phyloP scores from a whole-genome alignment of 2,888 invertebrate genomes.

The Cynaeus angustus region DNA sequence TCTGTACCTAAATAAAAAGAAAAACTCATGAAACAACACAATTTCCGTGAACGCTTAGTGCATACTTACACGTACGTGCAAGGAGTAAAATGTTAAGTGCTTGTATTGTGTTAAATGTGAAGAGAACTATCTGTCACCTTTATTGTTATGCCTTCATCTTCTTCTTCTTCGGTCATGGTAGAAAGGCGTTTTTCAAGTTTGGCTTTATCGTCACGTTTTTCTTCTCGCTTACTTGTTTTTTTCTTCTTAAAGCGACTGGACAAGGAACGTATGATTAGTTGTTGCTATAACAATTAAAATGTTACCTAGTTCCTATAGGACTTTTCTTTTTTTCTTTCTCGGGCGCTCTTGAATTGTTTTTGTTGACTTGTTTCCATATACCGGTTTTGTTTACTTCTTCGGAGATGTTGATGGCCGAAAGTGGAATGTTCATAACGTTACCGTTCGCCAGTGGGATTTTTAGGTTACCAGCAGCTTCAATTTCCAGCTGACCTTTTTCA shows the following conservation, averaged over 20 bases:
- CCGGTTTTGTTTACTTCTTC: constrained; percentile 95
- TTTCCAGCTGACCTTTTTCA: constrained; percentile 54
- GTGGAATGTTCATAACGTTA: constrained; percentile 91
- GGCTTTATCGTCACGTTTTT: constrained; percentile 73
- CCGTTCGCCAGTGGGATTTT: constrained; percentile 92
- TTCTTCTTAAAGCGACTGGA: constrained; percentile 75
- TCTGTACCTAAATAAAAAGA: too few species aligned
- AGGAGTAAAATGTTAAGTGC: constrained; percentile 32
- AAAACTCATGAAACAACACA: background rate
- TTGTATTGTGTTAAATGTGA: constrained; percentile 59
- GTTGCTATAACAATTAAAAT: background rate
- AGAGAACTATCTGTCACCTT: constrained; percentile 74
- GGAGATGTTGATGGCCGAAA: constrained; percentile 90
- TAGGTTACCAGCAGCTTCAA: constrained; percentile 74
- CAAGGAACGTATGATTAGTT: constrained; percentile 8
- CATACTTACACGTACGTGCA: constrained; percentile 51
- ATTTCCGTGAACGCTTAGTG: constrained; percentile 17
- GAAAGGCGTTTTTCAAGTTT: constrained; percentile 80
- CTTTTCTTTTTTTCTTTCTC: constrained; percentile 70
- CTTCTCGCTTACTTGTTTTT: constrained; percentile 81
- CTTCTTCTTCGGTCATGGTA: constrained; percentile 91
- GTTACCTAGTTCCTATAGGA: constrained; percentile 64
- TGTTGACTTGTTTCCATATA: constrained; percentile 94
- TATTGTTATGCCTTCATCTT: constrained; percentile 81
- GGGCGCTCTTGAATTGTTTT: constrained; percentile 72